A percentile compares a stretch with the other conserved stretches of the same genome.
These are phyloP conservation scores for Drosophila lowei DNA, from an alignment of 1,140 invertebrate species.

Conservation along the genomic window DNA sequence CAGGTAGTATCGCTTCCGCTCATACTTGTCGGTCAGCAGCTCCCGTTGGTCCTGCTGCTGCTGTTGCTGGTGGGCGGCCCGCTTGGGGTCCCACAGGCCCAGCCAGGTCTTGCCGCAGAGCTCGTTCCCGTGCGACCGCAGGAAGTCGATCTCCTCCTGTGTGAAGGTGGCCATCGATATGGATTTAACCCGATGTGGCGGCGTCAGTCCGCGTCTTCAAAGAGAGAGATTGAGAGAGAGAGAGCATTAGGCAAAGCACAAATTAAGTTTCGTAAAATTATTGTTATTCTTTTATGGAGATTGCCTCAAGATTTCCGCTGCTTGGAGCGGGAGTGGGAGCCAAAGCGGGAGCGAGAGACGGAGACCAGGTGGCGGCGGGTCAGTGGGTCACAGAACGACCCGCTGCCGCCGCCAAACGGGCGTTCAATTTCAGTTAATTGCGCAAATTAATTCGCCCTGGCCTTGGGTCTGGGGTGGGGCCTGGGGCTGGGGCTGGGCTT, in stretches of 20 bases:
- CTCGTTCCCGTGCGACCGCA: slow-evolving; percentile 96
- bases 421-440: slow-evolving; percentile 77
- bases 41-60: slow-evolving; percentile 90
- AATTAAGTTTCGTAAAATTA: slow-evolving; percentile 8
- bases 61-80: slow-evolving; percentile 82
- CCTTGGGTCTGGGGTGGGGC: slow-evolving; percentile 49
- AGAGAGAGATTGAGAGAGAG: neutral
- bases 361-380: slow-evolving; percentile 22
- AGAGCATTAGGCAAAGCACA: too few species aligned
- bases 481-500: neutral
- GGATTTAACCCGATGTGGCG: slow-evolving; percentile 98
- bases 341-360: neutral
- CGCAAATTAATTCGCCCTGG: slow-evolving; percentile 68
- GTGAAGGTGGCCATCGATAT: slow-evolving; percentile 99
- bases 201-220: slow-evolving; percentile 96
- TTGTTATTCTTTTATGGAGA: slow-evolving; percentile 12
- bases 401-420: slow-evolving; percentile 50
- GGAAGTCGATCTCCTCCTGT: slow-evolving; percentile 96
- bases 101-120: slow-evolving; percentile 96
- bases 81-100: slow-evolving; percentile 92
- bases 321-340: neutral
- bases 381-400: slow-evolving; percentile 48
- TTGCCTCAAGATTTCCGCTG: slow-evolving; percentile 18
- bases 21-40: slow-evolving; percentile 96
- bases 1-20: slow-evolving; percentile 92